These are phyloP conservation scores for Eptesicus fuscus DNA, from an alignment of 2,113 vertebrate genomes.

Conservation along the genomic window DNA sequence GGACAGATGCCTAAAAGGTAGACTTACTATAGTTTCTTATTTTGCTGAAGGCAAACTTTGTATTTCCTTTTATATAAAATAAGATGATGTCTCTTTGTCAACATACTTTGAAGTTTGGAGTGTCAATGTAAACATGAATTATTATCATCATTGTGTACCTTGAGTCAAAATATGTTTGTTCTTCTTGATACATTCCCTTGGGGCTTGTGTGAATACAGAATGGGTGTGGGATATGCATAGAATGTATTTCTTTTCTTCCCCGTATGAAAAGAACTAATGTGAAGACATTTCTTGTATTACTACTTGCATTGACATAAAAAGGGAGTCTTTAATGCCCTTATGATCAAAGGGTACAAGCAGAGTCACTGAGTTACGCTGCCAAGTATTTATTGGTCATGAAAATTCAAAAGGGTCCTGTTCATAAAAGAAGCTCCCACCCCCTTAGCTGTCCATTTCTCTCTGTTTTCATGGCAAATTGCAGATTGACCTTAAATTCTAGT, in stretches of 20 bases:
- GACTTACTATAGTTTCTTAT: constrained; percentile 30
- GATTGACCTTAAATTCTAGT: constrained; percentile 5
- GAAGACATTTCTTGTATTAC: constrained; percentile 48
- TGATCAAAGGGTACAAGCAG: constrained; percentile 58
- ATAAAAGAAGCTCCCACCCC: background rate
- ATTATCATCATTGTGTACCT: constrained; percentile 2
- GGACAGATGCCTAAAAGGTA: background rate
- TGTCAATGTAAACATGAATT: constrained; percentile 24
- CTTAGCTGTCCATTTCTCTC: constrained; percentile 10
- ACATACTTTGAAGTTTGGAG: constrained; percentile 26
- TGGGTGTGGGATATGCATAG: background rate
- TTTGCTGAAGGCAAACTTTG: constrained; percentile 12
- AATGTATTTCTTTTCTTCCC: constrained; percentile 36
- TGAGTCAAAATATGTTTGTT: constrained; percentile 45
- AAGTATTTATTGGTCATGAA: constrained; percentile 50
- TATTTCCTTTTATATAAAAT: constrained; percentile 45
- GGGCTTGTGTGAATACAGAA: constrained; percentile 31
- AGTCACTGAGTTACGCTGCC: constrained; percentile 23
- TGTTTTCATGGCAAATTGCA: constrained; percentile 24
- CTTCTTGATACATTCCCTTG: background rate
- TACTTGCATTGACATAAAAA: constrained; percentile 46
- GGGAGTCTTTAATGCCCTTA: constrained; percentile 41
- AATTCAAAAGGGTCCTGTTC: constrained; percentile 51
- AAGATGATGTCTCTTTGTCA: constrained; percentile 25
- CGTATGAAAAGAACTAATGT: constrained; percentile 28